Base-by-base conservation (phyloP, 2,113 vertebrate genomes). In the Sciurus niger region DNA sequence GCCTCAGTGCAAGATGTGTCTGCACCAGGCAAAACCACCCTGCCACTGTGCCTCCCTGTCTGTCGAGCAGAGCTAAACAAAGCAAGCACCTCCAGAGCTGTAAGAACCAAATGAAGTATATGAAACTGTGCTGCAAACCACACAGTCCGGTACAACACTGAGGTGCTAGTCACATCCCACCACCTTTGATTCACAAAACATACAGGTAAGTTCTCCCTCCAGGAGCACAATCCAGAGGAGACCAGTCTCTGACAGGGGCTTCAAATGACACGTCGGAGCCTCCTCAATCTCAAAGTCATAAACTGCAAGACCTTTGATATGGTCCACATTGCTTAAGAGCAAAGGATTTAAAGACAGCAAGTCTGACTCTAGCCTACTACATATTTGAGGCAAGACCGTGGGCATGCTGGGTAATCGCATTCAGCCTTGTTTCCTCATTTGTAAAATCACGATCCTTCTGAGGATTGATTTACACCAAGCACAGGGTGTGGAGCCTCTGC, bases 361-460 rank as follows among this genome's bases (percentile, higher is more conserved):
- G n/a, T 97, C 91, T 25, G 70, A 90, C 82, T 67, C 88, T 83
- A 88, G 60, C 70, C 90, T 51, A 34, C 72, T 70, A 3, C 73
- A 68, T 46, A 86, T 40, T 73, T 58, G 48, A 85, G 83, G 87
- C 63, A 73, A 84, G 90, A 90, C 92, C 24, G 3, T 6, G 30
- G 34, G 24, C 12, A 34, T 4, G 8, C 4, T 32, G 40, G 65
- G 30, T 40, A 37, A 84, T 34, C 24, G 58, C 73, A 73, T 13
- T 22, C 55, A n/a, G 65, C 14, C 87, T 65, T 2, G 1, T 86
- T 70, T 83, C 58, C 74, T 85, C 32, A 79, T 65, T 77, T 77
- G 48, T 65, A 85, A 95, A 60, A 73, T 43, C 73, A 77, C 55
- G 60, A 73, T 78, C 25, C 4, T n/a, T 68, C 9, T 51, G 78